phyloP scores from a whole-genome alignment of 1,140 invertebrate genomes.

The Cherax destructor region DNA sequence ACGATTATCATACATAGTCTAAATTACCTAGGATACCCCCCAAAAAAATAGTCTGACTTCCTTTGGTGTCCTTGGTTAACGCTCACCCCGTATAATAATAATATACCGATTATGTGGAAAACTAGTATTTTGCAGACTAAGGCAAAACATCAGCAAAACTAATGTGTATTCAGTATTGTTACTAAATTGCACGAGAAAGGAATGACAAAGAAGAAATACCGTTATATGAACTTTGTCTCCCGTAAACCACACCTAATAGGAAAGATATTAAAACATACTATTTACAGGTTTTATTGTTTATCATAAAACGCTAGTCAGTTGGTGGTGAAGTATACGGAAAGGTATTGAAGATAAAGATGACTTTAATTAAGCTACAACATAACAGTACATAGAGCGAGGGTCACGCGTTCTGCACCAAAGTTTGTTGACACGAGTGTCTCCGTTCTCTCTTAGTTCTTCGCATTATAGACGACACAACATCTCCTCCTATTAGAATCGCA shows the following conservation, averaged over 20 bases:
- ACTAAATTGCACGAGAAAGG: not conserved
- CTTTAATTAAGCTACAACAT: not conserved
- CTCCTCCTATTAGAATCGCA: not conserved
- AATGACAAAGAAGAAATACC: conserved; percentile 9
- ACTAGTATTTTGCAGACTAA: too few species aligned
- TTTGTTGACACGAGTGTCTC: conserved; percentile 33
- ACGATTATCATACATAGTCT: too few species aligned
- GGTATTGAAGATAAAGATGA: not conserved
- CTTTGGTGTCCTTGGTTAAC: too few species aligned
- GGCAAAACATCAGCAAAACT: too few species aligned
- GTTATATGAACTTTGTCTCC: not conserved
- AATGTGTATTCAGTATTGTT: too few species aligned
- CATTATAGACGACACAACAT: not conserved
- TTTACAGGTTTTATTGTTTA: not conserved
- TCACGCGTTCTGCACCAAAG: conserved; percentile 1
- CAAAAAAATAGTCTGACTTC: too few species aligned
- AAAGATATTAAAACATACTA: not conserved
- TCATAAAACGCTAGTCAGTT: not conserved
- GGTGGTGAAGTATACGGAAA: not conserved
- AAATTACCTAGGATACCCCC: too few species aligned
- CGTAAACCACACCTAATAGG: not conserved
- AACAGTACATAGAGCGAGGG: not conserved
- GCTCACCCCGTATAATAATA: too few species aligned
- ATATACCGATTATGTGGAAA: too few species aligned
- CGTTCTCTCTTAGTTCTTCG: not conserved